These are phyloP conservation scores for Plagodis dolabraria DNA, from an alignment of 2,888 invertebrate species.

Conservation along the genomic window DNA sequence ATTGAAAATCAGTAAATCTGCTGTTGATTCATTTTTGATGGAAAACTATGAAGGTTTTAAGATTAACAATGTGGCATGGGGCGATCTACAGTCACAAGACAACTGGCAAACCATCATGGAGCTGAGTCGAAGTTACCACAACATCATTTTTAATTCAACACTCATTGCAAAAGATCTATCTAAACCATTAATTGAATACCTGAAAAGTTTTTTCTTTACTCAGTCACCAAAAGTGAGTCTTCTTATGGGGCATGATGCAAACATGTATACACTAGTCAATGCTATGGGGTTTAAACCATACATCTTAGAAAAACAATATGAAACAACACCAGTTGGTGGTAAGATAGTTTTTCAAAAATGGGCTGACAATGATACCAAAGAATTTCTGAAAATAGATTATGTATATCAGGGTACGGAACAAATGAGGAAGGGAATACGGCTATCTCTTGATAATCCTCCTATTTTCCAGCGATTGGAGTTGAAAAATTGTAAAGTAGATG, in stretches of 20 bases:
- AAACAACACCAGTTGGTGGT: slow-evolving; percentile 65
- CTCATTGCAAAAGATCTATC: slow-evolving; percentile 68
- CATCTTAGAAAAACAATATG: slow-evolving; percentile 55
- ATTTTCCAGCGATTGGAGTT: slow-evolving; percentile 56
- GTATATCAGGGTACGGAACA: slow-evolving; percentile 65
- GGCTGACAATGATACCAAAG: slow-evolving; percentile 46
- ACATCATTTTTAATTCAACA: slow-evolving; percentile 66
- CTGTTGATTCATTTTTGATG: slow-evolving; percentile 72
- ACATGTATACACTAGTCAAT: slow-evolving; percentile 64
- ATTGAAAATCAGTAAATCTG: slow-evolving; percentile 68
- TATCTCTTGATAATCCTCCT: slow-evolving; percentile 61
- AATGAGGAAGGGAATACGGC: slow-evolving; percentile 53
- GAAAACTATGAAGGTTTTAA: slow-evolving; percentile 71
- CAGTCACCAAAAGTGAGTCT: slow-evolving; percentile 54
- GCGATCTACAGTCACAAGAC: slow-evolving; percentile 44
- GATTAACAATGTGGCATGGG: slow-evolving; percentile 67
- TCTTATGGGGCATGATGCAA: slow-evolving; percentile 75
- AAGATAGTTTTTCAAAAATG: slow-evolving; percentile 75
- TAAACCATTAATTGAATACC: slow-evolving; percentile 57
- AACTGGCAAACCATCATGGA: slow-evolving; percentile 59
- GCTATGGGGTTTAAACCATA: slow-evolving; percentile 59
- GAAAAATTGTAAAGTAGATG: slow-evolving; percentile 52
- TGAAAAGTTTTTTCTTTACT: slow-evolving; percentile 55
- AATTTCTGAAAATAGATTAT: slow-evolving; percentile 64
- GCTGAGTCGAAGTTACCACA: slow-evolving; percentile 63